Evolutionary conservation across 2,888 invertebrate genomes (phyloP).

Genomic region (Julus scanicus): DNA sequence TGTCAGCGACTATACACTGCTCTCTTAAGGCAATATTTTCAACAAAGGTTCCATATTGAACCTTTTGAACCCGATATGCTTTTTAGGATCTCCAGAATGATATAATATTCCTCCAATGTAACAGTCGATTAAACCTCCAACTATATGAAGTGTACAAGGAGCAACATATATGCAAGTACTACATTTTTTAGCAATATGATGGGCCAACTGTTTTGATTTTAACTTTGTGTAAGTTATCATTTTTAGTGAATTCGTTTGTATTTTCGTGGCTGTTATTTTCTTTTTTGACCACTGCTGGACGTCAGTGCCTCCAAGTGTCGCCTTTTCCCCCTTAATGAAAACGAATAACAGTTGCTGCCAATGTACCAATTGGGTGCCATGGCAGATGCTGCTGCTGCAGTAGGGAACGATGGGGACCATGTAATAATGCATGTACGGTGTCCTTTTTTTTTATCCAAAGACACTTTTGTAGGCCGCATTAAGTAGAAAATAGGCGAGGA

Average conservation of each 20-base stretch:
- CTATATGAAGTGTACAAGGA: too few species aligned
- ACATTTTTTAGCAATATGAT: too few species aligned
- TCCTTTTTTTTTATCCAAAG: neutral
- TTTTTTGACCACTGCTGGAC: slow-evolving; percentile 8
- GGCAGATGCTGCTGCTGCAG: neutral
- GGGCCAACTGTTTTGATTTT: too few species aligned
- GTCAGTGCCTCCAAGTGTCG: neutral
- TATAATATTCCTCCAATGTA: too few species aligned
- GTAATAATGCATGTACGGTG: neutral
- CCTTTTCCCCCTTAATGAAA: slow-evolving; percentile 22
- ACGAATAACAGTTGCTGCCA: slow-evolving; percentile 17
- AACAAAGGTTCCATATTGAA: too few species aligned
- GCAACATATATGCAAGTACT: neutral
- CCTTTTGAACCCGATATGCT: too few species aligned
- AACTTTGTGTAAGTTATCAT: neutral
- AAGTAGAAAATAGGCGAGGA: slow-evolving; percentile 1
- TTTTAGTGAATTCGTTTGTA: neutral
- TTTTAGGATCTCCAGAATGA: too few species aligned
- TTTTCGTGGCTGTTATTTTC: neutral
- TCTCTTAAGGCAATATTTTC: too few species aligned
- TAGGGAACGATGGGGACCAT: neutral
- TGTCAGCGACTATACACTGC: too few species aligned
- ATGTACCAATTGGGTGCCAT: neutral
- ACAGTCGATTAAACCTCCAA: too few species aligned
- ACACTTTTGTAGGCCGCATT: neutral